Base-by-base conservation (phyloP, 2,113 vertebrate genomes). In the Vulpes vulpes region DNA sequence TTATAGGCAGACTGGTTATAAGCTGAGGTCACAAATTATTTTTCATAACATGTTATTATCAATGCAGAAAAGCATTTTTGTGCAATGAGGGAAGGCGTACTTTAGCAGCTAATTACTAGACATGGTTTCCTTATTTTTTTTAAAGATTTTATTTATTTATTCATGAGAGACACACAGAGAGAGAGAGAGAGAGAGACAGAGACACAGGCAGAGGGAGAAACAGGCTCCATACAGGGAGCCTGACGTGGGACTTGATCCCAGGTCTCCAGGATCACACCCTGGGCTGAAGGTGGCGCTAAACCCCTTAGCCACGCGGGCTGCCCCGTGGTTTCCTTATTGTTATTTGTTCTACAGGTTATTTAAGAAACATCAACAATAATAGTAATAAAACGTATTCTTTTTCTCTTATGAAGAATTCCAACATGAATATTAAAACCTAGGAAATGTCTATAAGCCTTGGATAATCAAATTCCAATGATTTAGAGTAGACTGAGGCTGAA, bases 341-440 rank as follows among this genome's bases (percentile, higher is more conserved):
- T 65, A 62, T 94, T 89, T 96, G 43, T 94, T 89, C 35, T 88
- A n/a, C 30, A 80, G 20, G 22, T 79, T 69, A 59, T 83, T 84
- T 81, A 86, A n/a, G 73, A 91, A 67, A 64, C 71, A 86, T 86
- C 12, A 95, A 62, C 38, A 85, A n/a, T 62, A 84, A 85, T 8
- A 97, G 35, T 12, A 91, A 81, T 53, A 60, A 25, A 94, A 49
- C 20, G 91, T 88, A 3, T n/a, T 91, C 43, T 73, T 84, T 88
- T 95, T 80, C 19, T 91, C 11, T 83, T 17, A 62, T 4, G 10
- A 30, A 92, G 8, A 80, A 71, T 19, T 43, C 4, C 55, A 85
- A 27, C 15, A 73, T 3, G 49, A 35, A 51, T 23, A 96, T 69
- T 89, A 59, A 93, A 49, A 91, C n/a, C 22, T 25, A 3, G 11